Conservation (phyloP, 2,113 vertebrate genomes). For the Oncorhynchus keta region DNA sequence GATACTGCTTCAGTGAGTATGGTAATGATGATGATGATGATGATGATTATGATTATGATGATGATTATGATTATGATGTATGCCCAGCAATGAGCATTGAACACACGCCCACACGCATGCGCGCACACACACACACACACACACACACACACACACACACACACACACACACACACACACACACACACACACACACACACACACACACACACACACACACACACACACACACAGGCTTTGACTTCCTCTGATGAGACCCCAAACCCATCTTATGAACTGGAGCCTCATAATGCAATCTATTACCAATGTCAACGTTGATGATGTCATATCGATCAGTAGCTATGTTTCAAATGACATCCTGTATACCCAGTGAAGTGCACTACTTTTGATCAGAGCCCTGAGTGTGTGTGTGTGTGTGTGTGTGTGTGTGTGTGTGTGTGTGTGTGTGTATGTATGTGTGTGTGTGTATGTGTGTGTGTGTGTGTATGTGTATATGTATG, state of each 20-base stretch:
- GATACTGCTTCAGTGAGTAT: background rate
- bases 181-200: conserved; percentile 8
- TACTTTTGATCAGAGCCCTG: too few species aligned
- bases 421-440: too few species aligned
- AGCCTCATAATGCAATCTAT: background rate
- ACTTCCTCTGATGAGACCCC: background rate
- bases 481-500: too few species aligned
- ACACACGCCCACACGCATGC: conserved; percentile 2
- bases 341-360: background rate
- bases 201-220: too few species aligned
- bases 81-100: background rate
- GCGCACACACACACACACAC: conserved; percentile 4
- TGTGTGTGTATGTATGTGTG: too few species aligned
- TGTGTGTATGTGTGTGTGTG: too few species aligned
- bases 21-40: too few species aligned
- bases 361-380: too few species aligned
- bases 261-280: background rate
- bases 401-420: too few species aligned
- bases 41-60: too few species aligned
- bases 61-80: too few species aligned
- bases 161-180: conserved; percentile 5
- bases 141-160: background rate
- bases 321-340: background rate
- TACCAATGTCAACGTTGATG: background rate
- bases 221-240: background rate